Conservation (phyloP, 2,113 vertebrate genomes). For the Dromiciops gliroides region DNA sequence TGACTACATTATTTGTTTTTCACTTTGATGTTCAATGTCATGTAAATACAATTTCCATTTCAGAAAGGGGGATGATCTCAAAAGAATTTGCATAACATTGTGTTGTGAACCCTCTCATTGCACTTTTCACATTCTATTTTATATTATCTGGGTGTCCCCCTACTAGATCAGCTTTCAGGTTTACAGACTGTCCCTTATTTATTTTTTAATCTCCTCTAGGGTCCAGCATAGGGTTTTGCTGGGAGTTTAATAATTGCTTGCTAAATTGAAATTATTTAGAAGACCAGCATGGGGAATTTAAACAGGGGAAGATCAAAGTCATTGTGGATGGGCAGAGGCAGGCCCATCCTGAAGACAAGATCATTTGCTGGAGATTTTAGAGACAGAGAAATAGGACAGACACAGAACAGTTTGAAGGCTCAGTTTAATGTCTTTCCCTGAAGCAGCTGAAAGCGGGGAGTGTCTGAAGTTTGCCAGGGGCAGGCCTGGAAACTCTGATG, state of each 20-base stretch:
- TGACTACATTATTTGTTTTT: not conserved
- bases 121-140: not conserved
- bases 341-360: not conserved
- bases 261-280: not conserved
- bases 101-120: not conserved
- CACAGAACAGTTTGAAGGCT: accelerated
- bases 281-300: not conserved
- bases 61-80: not conserved
- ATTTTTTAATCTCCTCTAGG: not conserved
- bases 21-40: not conserved
- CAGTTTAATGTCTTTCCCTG: not conserved
- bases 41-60: not conserved
- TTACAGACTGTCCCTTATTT: not conserved
- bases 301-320: not conserved
- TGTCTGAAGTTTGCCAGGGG: not conserved
- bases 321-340: not conserved
- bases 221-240: not conserved
- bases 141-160: not conserved
- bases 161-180: not conserved
- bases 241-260: not conserved
- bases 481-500: not conserved
- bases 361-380: not conserved
- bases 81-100: not conserved
- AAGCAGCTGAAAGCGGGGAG: not conserved
- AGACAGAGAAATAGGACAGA: not conserved